Base-by-base conservation (phyloP, 2,888 invertebrate genomes). In the Drosophila mettleri region DNA sequence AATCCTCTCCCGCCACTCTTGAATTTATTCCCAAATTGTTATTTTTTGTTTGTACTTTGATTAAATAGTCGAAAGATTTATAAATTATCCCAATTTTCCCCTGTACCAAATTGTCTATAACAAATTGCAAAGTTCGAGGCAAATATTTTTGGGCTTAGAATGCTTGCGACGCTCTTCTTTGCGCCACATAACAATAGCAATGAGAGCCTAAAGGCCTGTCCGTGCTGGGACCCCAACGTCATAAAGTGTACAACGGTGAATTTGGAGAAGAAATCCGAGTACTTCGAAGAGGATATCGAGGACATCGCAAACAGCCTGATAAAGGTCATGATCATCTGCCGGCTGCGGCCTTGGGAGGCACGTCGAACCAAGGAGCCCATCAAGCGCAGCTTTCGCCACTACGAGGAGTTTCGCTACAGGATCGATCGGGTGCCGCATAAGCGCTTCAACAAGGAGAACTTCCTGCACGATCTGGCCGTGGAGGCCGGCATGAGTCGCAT, bases 251-350 rank as follows among this genome's bases (percentile, higher is more conserved):
- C n/a, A 6, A 43, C 33, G 0, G 7, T 20, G 20, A 52, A 54
- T 6, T 20, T 12, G 0, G 10, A 7, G 1, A 10, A 41, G 6
- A 38, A 18, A 1, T 22, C 6, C 0, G 14, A 59, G 0, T 14
- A 60, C 20, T 58, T 57, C 7, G 69, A 63, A 7, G 14, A n/a
- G 22, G 86, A 89, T 14, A 48, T 86, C 38, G 70, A 80, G 0
- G 78, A 80, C 9, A 71, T 89, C 18, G 68, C 80, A 16, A 57
- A 62, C 3, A 80, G 73, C 20, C 24, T 89, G 6, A 70, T 70
- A 53, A 48, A 80, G 39, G 89, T 90, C 9, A 88, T 89, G 68
- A 53, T 62, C 1, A 80, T 91, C n/a, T 91, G 91, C 24, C 86
- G 90, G 0, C 80, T 91, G 14, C 75, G 68, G 0, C 72, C 85